Conservation (phyloP, 2,888 invertebrate species). For the Exephanes ischioxanthus region DNA sequence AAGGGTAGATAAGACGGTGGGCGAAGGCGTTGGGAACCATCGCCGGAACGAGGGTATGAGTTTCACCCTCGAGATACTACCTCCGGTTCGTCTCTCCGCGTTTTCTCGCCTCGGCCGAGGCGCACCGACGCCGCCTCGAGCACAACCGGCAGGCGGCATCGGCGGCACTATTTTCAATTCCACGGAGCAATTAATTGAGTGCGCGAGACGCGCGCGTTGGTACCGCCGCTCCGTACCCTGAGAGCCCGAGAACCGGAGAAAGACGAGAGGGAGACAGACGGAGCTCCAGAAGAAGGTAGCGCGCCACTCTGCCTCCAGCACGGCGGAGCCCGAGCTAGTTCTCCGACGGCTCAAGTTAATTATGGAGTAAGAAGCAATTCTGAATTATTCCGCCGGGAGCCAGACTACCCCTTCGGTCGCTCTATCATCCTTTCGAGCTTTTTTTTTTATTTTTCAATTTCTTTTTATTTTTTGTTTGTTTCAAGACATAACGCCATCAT, state of each 20-base stretch:
- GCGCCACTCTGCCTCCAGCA: slow-evolving; percentile 7
- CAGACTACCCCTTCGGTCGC: slow-evolving; percentile 9
- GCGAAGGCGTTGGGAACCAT: slow-evolving; percentile 17
- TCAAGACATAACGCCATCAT: neutral
- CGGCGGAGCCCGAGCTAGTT: slow-evolving; percentile 44
- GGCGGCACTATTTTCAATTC: slow-evolving; percentile 74
- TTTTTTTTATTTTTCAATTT: slow-evolving; percentile 28
- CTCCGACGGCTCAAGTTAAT: slow-evolving; percentile 65
- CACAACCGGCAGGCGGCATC: slow-evolving; percentile 43
- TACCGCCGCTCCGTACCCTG: slow-evolving; percentile 4
- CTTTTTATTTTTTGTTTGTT: neutral
- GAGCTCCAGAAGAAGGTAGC: slow-evolving; percentile 35
- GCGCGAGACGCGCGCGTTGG: slow-evolving; percentile 32
- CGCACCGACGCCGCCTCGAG: slow-evolving; percentile 35
- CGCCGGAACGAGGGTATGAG: slow-evolving; percentile 14
- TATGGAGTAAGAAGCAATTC: slow-evolving; percentile 67
- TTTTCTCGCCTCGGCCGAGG: slow-evolving; percentile 18
- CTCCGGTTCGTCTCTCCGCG: neutral
- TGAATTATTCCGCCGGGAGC: slow-evolving; percentile 57
- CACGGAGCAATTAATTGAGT: slow-evolving; percentile 74
- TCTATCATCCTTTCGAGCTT: neutral
- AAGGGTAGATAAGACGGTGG: slow-evolving; percentile 41
- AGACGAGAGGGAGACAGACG: slow-evolving; percentile 35
- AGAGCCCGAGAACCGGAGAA: slow-evolving; percentile 21
- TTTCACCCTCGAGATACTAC: slow-evolving; percentile 18